phyloP scores from a whole-genome alignment of 2,113 vertebrate genomes.

The Nothoprocta perdicaria region DNA sequence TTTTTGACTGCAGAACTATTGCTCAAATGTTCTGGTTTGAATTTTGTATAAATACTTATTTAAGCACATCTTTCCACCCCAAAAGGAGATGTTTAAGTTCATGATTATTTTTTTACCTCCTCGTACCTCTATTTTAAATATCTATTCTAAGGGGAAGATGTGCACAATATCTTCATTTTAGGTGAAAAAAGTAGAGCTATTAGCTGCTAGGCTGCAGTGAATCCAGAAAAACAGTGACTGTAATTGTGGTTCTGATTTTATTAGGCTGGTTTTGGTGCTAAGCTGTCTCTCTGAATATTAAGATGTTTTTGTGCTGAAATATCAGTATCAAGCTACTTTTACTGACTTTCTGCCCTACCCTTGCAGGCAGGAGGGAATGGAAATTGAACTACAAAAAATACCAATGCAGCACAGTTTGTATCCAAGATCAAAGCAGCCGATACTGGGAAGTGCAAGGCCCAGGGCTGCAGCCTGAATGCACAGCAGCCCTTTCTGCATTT shows the following conservation, averaged over 20 bases:
- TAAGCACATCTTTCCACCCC: neutral
- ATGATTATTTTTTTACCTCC: neutral
- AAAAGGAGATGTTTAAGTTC: neutral
- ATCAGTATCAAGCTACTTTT: neutral
- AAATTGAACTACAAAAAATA: neutral
- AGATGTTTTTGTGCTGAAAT: neutral
- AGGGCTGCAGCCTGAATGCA: too few species aligned
- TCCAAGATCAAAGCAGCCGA: neutral
- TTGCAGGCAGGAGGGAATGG: neutral
- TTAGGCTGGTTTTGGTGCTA: neutral
- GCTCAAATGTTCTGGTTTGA: neutral
- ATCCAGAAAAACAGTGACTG: neutral
- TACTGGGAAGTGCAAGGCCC: neutral
- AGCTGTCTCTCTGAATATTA: neutral
- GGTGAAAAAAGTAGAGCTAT: neutral
- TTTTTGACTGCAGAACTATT: neutral
- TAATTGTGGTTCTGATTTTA: neutral
- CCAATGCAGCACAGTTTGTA: fast-evolving
- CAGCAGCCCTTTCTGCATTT: neutral
- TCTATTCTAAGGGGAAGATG: neutral
- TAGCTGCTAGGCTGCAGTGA: neutral
- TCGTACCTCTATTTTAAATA: neutral
- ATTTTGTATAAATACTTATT: neutral
- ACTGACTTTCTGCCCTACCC: neutral
- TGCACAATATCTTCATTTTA: neutral